phyloP scores from a whole-genome alignment of 2,888 invertebrate genomes.

The Melipona beecheii region DNA sequence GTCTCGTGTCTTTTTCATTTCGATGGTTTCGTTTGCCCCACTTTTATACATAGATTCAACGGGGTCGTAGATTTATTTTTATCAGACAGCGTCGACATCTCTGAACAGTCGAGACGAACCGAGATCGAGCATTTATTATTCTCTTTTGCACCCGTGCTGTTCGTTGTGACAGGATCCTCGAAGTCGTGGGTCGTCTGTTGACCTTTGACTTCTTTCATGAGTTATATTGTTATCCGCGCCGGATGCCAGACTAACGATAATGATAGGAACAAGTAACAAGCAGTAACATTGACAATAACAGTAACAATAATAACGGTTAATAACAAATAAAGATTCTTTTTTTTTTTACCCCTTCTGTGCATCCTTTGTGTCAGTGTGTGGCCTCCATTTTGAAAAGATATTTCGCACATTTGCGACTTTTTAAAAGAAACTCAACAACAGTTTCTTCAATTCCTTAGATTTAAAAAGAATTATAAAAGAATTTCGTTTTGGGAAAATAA shows the following conservation, averaged over 20 bases:
- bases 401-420: background rate
- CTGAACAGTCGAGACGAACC: background rate
- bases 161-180: conserved; percentile 38
- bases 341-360: conserved; percentile 5
- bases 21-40: conserved; percentile 7
- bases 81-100: background rate
- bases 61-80: background rate
- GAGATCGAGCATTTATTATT: conserved; percentile 42
- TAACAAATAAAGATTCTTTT: conserved; percentile 59
- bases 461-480: too few species aligned
- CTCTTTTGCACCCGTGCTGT: conserved; percentile 20
- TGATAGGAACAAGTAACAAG: conserved; percentile 57
- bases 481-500: background rate
- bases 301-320: conserved; percentile 61
- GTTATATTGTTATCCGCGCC: conserved; percentile 72
- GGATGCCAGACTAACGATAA: conserved; percentile 77
- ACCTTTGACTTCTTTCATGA: conserved; percentile 41
- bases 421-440: background rate
- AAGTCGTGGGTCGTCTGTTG: conserved; percentile 48
- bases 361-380: background rate
- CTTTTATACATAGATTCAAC: conserved; percentile 2
- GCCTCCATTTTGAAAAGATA: background rate
- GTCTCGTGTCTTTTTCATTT: background rate
- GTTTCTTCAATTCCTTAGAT: background rate
- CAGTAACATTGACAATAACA: conserved; percentile 56